Evolutionary conservation across 2,888 invertebrate species (phyloP).

Genomic region (Aphodius granarius): DNA sequence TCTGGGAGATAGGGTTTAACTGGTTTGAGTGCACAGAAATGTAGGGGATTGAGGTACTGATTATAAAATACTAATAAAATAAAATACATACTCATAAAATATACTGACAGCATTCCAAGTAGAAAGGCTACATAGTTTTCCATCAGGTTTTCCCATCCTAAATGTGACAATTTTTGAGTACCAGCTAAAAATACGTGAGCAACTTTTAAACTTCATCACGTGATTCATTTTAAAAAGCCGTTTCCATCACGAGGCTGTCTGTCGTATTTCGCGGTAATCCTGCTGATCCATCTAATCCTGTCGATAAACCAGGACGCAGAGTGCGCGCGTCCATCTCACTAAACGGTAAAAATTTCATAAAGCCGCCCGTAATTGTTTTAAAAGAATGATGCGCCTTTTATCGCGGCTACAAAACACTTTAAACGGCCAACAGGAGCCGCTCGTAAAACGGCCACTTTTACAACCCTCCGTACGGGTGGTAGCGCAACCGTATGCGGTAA

Average conservation of each 20-base stretch:
- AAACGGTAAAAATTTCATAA: neutral
- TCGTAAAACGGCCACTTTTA: neutral
- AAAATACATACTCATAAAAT: too few relatives aligned
- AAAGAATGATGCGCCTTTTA: neutral
- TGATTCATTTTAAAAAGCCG: neutral
- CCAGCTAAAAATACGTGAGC: too few relatives aligned
- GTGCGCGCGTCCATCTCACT: neutral
- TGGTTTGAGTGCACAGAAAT: too few relatives aligned
- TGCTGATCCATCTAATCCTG: neutral
- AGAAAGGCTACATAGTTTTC: too few relatives aligned
- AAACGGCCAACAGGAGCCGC: neutral
- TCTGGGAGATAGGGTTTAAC: too few relatives aligned
- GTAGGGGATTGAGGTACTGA: too few relatives aligned
- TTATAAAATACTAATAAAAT: too few relatives aligned
- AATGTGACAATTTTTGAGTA: too few relatives aligned
- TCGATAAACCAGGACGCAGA: neutral
- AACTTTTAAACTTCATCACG: too few relatives aligned
- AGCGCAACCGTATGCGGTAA: neutral
- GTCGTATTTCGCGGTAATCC: neutral
- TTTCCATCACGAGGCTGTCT: neutral
- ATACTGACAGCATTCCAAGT: too few relatives aligned
- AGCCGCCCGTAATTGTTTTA: neutral
- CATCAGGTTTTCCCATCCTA: too few relatives aligned
- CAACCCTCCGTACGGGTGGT: neutral
- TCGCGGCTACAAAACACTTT: neutral